A percentile compares a stretch with the other conserved stretches of the same genome.
Conservation (phyloP, 2,797 vertebrate genomes). For the Takifugu ocellatus region DNA sequence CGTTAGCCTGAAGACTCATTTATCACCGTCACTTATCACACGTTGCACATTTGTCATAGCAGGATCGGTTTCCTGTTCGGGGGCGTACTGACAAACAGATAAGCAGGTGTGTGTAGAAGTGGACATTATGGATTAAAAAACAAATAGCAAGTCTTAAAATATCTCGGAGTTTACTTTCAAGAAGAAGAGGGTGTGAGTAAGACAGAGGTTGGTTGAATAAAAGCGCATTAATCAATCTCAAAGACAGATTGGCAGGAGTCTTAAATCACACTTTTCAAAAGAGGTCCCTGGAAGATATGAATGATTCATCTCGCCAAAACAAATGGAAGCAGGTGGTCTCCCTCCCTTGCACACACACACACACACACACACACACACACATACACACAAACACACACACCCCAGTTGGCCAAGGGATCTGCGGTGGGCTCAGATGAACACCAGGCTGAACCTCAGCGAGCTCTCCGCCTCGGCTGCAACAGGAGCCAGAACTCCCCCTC, state of each 20-base stretch:
- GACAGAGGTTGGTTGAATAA: constrained; percentile 10
- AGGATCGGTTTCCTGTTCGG: constrained; percentile 25
- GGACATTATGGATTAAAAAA: constrained; percentile 17
- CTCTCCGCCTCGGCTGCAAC: constrained; percentile 49
- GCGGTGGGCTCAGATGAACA: constrained; percentile 47
- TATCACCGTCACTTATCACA: constrained; percentile 57
- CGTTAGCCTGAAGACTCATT: constrained; percentile 54
- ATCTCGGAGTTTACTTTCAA: neutral
- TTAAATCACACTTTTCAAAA: constrained; percentile 51
- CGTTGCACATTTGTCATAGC: constrained; percentile 30
- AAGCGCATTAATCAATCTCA: constrained; percentile 37
- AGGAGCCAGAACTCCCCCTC: constrained; percentile 46
- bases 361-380: no score
- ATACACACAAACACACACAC: neutral
- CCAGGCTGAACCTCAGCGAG: constrained; percentile 40
- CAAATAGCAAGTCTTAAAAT: neutral
- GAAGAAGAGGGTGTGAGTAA: constrained; percentile 10
- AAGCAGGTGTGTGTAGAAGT: constrained; percentile 12
- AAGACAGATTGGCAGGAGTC: constrained; percentile 25
- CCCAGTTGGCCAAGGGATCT: constrained; percentile 36
- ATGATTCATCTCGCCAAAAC: constrained; percentile 67
- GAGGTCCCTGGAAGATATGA: constrained; percentile 52
- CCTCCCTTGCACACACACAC: constrained; percentile 3
- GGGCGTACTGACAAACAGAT: constrained; percentile 20
- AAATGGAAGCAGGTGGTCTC: constrained; percentile 43